phyloP scores from a whole-genome alignment of 2,888 invertebrate genomes.

The Chloroclysta siterata region DNA sequence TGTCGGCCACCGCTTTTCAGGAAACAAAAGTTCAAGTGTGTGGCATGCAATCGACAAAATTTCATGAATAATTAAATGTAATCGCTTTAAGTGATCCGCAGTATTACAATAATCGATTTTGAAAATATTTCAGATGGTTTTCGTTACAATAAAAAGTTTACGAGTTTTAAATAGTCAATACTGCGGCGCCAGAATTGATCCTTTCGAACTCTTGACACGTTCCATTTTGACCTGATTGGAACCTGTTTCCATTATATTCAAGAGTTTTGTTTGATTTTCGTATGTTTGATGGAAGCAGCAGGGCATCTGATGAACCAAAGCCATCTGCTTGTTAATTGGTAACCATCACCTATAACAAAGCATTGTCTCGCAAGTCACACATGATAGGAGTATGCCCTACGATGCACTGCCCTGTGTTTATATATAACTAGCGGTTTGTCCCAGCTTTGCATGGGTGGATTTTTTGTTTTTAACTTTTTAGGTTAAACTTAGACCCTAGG shows the following conservation, averaged over 20 bases:
- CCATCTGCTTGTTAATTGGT: too few relatives aligned
- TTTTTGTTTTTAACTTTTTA: too few relatives aligned
- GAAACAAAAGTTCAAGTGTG: constrained; percentile 19
- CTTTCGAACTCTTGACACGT: constrained; percentile 77
- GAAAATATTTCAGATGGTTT: constrained; percentile 53
- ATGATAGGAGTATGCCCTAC: too few relatives aligned
- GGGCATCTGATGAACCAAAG: too few relatives aligned
- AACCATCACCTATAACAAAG: too few relatives aligned
- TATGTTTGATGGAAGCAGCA: too few relatives aligned
- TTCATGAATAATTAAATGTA: constrained; percentile 43
- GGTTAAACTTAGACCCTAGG: too few relatives aligned
- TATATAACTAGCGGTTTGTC: too few relatives aligned
- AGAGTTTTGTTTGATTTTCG: too few relatives aligned
- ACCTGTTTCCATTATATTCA: constrained; percentile 56
- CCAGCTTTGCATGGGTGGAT: too few relatives aligned
- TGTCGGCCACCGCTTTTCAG: not conserved
- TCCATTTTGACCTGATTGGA: constrained; percentile 58
- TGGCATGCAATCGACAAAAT: constrained; percentile 38
- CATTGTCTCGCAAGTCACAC: too few relatives aligned
- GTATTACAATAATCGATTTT: constrained; percentile 43
- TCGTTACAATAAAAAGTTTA: constrained; percentile 68
- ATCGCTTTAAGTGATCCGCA: constrained; percentile 28
- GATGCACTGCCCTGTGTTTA: too few relatives aligned
- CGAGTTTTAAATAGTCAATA: constrained; percentile 70
- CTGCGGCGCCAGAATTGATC: constrained; percentile 53